Conservation (phyloP, 2,113 vertebrate genomes). For the Gorilla gorilla region DNA sequence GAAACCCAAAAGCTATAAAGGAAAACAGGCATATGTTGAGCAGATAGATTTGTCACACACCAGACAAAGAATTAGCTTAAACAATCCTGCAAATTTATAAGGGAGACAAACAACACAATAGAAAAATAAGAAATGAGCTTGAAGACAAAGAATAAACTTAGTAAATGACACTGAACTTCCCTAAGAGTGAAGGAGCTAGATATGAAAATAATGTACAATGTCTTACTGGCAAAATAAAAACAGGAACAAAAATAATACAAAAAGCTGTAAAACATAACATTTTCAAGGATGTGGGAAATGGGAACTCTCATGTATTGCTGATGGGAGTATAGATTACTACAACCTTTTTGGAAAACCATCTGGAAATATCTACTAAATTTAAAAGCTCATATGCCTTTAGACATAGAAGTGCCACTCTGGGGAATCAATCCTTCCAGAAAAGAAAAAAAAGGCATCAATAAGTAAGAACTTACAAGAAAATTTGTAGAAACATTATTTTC, state of each 20-base stretch:
- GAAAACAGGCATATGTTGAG: background rate
- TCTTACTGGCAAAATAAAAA: background rate
- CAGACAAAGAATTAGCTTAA: background rate
- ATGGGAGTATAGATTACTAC: background rate
- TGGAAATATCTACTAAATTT: background rate
- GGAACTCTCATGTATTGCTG: background rate
- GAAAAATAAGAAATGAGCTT: background rate
- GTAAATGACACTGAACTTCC: background rate
- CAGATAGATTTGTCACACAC: background rate
- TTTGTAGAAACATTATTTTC: background rate
- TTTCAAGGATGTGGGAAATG: background rate
- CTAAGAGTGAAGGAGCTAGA: background rate
- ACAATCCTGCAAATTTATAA: background rate
- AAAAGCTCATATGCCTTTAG: background rate
- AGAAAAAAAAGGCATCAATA: background rate
- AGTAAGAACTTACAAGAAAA: background rate
- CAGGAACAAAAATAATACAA: background rate
- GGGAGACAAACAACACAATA: background rate
- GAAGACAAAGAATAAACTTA: background rate
- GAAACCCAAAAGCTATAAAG: background rate
- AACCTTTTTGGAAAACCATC: background rate
- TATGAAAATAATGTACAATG: background rate
- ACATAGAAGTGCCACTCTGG: background rate
- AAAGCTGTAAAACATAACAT: background rate
- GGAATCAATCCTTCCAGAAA: background rate